Evolutionary conservation across 2,797 vertebrate species (phyloP).

Genomic region (Carapus acus): DNA sequence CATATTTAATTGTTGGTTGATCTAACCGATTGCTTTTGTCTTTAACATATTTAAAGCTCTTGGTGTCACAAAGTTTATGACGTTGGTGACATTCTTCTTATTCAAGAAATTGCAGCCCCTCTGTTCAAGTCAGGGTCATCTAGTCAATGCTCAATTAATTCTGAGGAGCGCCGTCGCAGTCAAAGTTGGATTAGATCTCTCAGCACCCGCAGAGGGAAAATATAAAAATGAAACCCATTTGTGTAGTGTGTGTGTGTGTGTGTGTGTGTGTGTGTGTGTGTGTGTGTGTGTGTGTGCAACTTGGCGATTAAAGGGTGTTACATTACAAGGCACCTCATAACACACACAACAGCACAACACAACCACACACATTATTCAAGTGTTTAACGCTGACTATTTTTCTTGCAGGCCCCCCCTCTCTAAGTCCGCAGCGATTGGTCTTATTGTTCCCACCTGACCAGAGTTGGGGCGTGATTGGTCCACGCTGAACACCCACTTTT

Average conservation of each 20-base stretch:
- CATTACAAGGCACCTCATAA: background rate
- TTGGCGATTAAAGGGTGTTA: background rate
- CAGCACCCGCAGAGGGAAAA: too few relatives aligned
- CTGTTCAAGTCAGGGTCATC: too few relatives aligned
- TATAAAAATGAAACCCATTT: background rate
- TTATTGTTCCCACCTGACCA: slow-evolving; percentile 29
- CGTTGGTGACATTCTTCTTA: too few relatives aligned
- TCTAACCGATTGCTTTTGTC: too few relatives aligned
- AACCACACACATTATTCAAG: background rate
- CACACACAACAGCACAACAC: background rate
- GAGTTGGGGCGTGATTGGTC: slow-evolving; percentile 19
- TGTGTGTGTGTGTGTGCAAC: background rate
- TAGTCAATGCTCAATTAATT: too few relatives aligned
- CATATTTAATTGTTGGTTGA: too few relatives aligned
- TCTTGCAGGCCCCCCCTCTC: slow-evolving; percentile 1
- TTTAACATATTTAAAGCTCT: too few relatives aligned
- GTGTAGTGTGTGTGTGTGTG: background rate
- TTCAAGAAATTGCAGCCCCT: too few relatives aligned
- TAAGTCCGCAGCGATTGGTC: slow-evolving; percentile 1
- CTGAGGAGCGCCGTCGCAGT: too few relatives aligned
- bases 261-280: background rate
- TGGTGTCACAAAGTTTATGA: too few relatives aligned
- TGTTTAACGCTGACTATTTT: background rate
- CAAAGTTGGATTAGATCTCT: too few relatives aligned
- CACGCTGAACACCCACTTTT: slow-evolving; percentile 29